phyloP scores from a whole-genome alignment of 1,140 invertebrate genomes.

The Limonius californicus region DNA sequence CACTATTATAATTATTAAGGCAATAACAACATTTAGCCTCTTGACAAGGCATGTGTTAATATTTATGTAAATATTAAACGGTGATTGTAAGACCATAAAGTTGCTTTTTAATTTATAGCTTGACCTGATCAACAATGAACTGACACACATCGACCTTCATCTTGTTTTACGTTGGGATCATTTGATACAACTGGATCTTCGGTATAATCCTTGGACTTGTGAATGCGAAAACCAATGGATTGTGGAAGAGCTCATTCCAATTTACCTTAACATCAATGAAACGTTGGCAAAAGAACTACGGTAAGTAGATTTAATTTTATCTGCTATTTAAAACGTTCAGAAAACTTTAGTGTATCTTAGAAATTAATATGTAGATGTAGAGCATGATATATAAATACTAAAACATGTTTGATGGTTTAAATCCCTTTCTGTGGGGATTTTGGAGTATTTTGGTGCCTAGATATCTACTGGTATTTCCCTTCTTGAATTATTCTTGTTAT shows the following conservation, averaged over 20 bases:
- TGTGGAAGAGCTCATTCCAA: constrained; percentile 56
- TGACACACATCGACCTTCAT: constrained; percentile 56
- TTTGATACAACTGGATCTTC: constrained; percentile 59
- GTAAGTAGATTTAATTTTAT: constrained; percentile 21
- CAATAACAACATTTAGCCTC: no score
- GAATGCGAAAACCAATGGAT: constrained; percentile 72
- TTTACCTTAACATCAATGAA: constrained; percentile 40
- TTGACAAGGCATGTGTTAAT: no score
- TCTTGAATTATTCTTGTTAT: no score
- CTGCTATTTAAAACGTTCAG: not conserved
- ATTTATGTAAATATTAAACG: no score
- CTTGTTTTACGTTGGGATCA: constrained; percentile 64
- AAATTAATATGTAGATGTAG: not conserved
- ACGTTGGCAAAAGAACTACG: constrained; percentile 28
- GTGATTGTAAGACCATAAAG: no score
- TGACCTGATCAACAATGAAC: constrained; percentile 63
- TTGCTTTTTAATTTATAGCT: no score
- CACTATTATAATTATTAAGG: no score
- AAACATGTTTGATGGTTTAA: no score
- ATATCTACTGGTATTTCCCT: no score
- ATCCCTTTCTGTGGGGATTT: no score
- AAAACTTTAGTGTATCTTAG: not conserved
- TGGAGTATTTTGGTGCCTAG: no score
- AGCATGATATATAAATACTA: not conserved
- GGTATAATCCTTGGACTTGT: constrained; percentile 69